Percentiles rank a stretch among this genome's conserved stretches.
Conservation (phyloP, 1,140 invertebrate genomes). For the Belonocnema kinseyi region DNA sequence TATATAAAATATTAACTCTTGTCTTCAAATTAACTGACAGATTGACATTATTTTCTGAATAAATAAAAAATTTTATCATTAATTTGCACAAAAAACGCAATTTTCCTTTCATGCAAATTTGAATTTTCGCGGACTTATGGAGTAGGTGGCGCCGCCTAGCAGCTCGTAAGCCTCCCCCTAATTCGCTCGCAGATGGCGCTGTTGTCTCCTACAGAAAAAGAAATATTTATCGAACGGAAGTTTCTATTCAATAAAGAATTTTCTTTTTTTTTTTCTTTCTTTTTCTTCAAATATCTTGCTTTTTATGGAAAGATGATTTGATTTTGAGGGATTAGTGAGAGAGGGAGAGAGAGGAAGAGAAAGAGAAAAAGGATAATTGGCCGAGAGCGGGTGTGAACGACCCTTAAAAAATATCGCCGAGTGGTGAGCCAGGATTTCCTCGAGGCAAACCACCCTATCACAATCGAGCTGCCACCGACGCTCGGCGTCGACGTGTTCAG, state of each 20-base stretch:
- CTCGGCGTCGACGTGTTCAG: slow-evolving; percentile 51
- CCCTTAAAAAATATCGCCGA: slow-evolving; percentile 64
- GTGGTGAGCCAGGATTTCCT: slow-evolving; percentile 55
- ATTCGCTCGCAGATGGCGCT: too few relatives aligned
- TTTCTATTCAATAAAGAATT: background rate
- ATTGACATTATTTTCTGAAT: too few relatives aligned
- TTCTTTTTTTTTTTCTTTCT: too few relatives aligned
- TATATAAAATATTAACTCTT: too few relatives aligned
- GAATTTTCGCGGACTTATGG: too few relatives aligned
- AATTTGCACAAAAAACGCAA: too few relatives aligned
- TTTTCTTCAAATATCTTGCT: background rate
- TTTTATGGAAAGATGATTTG: background rate
- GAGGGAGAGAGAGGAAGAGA: slow-evolving; percentile 15
- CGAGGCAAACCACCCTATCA: slow-evolving; percentile 66
- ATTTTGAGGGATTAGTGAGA: background rate
- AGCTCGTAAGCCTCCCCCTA: too few relatives aligned
- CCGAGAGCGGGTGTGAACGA: slow-evolving; percentile 62
- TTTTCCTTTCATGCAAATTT: too few relatives aligned
- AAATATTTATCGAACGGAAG: background rate
- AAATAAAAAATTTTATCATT: too few relatives aligned
- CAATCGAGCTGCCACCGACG: slow-evolving; percentile 66
- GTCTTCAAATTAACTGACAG: too few relatives aligned
- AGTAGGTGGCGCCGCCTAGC: too few relatives aligned
- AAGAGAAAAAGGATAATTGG: slow-evolving; percentile 35
- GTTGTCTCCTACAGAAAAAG: too few relatives aligned